A percentile compares a stretch with the other conserved stretches of the same genome.
These are phyloP conservation scores for Dasypus novemcinctus DNA, from an alignment of 2,113 vertebrate species.

Conservation along the genomic window DNA sequence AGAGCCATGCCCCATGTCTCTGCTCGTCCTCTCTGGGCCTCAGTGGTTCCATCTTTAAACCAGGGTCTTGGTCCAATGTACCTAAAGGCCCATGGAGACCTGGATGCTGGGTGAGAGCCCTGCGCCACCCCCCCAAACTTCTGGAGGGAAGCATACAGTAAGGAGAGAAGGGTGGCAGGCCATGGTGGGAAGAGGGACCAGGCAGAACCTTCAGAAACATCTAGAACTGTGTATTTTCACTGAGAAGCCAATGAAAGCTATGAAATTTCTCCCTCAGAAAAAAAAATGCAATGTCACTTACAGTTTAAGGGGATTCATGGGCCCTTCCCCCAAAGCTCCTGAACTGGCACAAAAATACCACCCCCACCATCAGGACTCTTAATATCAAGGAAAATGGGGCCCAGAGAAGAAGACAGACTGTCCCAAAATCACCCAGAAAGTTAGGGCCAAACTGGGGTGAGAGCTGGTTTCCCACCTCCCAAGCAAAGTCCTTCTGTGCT, in stretches of 20 bases:
- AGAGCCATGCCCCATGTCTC: background rate
- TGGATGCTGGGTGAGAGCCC: background rate
- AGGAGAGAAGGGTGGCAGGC: background rate
- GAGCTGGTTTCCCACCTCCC: background rate
- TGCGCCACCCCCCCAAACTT: no score
- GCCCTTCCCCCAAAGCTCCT: background rate
- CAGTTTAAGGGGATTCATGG: background rate
- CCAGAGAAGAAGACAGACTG: background rate
- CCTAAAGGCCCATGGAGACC: fast-evolving
- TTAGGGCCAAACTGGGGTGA: background rate
- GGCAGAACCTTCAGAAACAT: background rate
- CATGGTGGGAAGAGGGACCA: background rate
- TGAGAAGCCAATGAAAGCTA: background rate
- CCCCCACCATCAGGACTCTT: background rate
- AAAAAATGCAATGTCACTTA: background rate
- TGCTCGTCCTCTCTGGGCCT: background rate
- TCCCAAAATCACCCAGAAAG: background rate
- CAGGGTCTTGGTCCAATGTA: background rate
- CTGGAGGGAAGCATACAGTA: no score
- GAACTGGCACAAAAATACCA: background rate
- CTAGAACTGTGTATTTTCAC: background rate
- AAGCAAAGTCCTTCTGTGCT: no score
- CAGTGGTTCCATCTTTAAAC: background rate
- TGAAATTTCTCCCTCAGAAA: background rate
- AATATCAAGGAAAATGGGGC: background rate